Evolutionary conservation across 2,888 invertebrate species (phyloP), one percentile per base, ranked within the genome.

Genomic region (Pammene aurita): DNA sequence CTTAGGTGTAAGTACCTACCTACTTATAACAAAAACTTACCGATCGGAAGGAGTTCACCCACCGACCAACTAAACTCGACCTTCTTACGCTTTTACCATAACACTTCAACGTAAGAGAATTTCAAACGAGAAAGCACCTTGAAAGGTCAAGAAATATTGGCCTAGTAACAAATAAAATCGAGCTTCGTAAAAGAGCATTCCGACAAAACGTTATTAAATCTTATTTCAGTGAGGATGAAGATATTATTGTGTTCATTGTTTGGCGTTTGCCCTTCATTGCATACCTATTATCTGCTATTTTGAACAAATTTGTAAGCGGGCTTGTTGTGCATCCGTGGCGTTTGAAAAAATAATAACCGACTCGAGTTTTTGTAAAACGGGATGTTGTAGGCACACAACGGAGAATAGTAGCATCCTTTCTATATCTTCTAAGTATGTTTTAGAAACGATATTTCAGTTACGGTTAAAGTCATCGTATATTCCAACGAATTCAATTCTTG

Each of bases 201-300:
- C 81, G 83, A 90, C 86, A 88, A 88, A 90, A 89, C 85, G 85
- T 89, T 90, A 90, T 90, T 90, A 90, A 90, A 90, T 87, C 89
- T 86, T 76, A 84, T 87, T 89, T 85, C 74, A 76, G 76, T 73
- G 78, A 74, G 80, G 72, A 84, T 85, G 77, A 82, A 80, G 80
- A 84, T 83, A 80, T 86, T 83, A 84, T 77, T 75, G 74, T 75
- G 73, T 62, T 70, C 67, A 79, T 84, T 85, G 84, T 84, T 77
- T 74, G 75, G 80, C 78, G 79, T 77, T 79, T 73, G 78, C 80
- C 78, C 80, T 85, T 81, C 77, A 82, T 77, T 74, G 73, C 57
- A 70, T 70, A n/a, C n/a, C n/a, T n/a, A 64, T 72, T 55, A 67
- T 64, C 72, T 69, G 62, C 56, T 73, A 73, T 72, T 75, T 73